Base-by-base conservation (phyloP, 1,140 invertebrate genomes). In the Drusus annulatus region DNA sequence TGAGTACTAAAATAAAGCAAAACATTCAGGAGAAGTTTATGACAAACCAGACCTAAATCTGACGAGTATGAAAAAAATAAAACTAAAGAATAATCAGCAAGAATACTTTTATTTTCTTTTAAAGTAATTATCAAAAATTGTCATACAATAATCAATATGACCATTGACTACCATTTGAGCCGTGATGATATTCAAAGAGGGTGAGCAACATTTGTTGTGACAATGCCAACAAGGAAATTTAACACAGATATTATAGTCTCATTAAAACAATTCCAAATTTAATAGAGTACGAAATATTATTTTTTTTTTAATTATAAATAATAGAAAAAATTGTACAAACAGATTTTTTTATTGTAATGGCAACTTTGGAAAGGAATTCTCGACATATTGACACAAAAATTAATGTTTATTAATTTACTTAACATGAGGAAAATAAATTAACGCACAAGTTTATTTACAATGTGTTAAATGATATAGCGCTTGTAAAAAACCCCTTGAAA, bases 71-170 rank as follows among this genome's bases (percentile, higher is more conserved):
- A 56, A 56, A 17, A 0, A 56, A 21, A 56, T 56, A 63, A 50
- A 19, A 69, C 36, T 19, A 69, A 69, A 51, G n/a, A 50, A 50
- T 16, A 17, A 51, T 69, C 65, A 50, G 65, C 31, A 69, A 69
- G 36, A 69, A 69, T 69, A 69, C 62, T 69, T 51, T 69, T 45
- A 45, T 69, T 69, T 69, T 45, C 36, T 69, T 68, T 69, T 69
- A 69, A 69, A 69, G 21, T 69, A 69, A 45, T 69, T 69, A 69
- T 69, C 65, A 69, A 69, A 69, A 69, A 69, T 69, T 51, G 28
- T 69, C 65, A 69, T 69, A 45, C 65, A 69, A 69, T 69, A 69
- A 69, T 69, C 65, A 69, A 69, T 69, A 69, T 69, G 65, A 63
- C 60, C 23, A 63, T 45, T 63, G 60, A 69, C 36, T 69, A 69